Evolutionary conservation across 2,888 invertebrate genomes (phyloP).

Genomic region (Hesperia comma): DNA sequence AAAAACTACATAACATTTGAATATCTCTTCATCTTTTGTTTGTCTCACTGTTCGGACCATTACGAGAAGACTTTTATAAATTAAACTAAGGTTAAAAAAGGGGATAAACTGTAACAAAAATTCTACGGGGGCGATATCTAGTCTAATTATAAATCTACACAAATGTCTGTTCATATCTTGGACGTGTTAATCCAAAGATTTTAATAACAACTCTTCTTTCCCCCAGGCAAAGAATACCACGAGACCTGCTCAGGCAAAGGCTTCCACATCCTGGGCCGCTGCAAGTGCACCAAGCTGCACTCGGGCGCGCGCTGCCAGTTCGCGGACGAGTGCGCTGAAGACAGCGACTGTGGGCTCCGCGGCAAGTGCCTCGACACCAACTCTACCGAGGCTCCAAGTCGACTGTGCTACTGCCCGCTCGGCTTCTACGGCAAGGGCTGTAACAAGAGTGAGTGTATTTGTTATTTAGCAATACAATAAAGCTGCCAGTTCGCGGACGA

Average conservation of each 20-base stretch:
- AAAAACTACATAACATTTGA: too few species aligned
- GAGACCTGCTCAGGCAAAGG: constrained; percentile 95
- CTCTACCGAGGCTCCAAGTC: constrained; percentile 91
- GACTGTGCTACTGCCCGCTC: constrained; percentile 94
- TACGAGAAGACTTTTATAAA: too few species aligned
- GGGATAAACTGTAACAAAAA: too few species aligned
- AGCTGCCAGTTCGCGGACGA: constrained; percentile 96
- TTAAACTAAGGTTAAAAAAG: too few species aligned
- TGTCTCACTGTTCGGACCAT: too few species aligned
- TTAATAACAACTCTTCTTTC: too few species aligned
- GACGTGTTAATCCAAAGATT: too few species aligned
- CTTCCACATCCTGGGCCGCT: constrained; percentile 89
- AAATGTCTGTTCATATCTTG: too few species aligned
- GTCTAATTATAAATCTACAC: background rate
- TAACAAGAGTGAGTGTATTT: constrained; percentile 89
- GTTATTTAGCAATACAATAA: too few species aligned
- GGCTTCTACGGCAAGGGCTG: constrained; percentile 95
- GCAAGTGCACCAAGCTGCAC: constrained; percentile 92
- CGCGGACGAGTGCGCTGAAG: constrained; percentile 92
- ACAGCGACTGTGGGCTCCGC: constrained; percentile 93
- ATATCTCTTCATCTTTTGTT: too few species aligned
- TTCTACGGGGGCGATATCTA: too few species aligned
- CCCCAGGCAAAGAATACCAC: constrained; percentile 88
- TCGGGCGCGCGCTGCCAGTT: constrained; percentile 94
- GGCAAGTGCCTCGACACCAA: constrained; percentile 93